Evolutionary conservation across 2,888 invertebrate genomes (phyloP).

Genomic region (Lasioglossum pauxillum): DNA sequence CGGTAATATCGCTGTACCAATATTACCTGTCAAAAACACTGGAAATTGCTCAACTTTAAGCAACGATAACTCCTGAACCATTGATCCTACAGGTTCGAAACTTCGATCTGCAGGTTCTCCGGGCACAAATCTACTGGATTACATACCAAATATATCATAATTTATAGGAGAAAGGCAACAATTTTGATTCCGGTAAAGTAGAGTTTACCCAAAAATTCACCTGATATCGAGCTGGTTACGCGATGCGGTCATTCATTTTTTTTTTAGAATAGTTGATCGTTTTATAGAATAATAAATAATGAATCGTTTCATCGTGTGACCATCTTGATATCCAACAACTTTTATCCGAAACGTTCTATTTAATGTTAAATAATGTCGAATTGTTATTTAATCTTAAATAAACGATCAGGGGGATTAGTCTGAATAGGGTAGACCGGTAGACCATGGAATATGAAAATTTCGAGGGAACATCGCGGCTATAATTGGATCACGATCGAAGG

Average conservation of each 20-base stretch:
- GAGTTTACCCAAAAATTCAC: neutral
- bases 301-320: neutral
- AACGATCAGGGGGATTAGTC: neutral
- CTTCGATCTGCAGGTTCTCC: no score
- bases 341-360: neutral
- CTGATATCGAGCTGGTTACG: neutral
- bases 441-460: neutral
- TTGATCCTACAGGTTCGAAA: no score
- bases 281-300: neutral
- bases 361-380: neutral
- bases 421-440: neutral
- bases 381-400: neutral
- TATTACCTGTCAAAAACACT: no score
- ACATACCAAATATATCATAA: no score
- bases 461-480: neutral
- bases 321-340: neutral
- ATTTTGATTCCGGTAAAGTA: no score
- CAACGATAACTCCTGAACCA: no score
- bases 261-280: neutral
- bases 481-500: slow-evolving; percentile 1
- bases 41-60: no score
- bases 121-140: no score
- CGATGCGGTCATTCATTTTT: neutral
- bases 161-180: no score
- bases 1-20: no score